These are phyloP conservation scores for Lycodopsis pacificus DNA, from an alignment of 2,797 vertebrate genomes.

Conservation along the genomic window DNA sequence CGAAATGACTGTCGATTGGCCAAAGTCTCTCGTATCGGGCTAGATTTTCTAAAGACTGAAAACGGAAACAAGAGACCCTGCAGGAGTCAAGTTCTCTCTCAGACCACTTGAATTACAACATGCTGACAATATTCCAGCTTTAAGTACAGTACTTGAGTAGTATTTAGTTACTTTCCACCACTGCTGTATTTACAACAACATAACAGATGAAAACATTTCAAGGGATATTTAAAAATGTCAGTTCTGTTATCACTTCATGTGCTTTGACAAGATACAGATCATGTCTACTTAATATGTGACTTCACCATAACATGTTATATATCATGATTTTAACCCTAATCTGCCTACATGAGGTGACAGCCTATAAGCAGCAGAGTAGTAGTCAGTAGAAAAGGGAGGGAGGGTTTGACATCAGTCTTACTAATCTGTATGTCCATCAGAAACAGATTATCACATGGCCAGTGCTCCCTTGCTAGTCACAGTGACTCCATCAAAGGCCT, in stretches of 20 bases:
- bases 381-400: slow-evolving; percentile 16
- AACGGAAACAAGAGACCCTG: neutral
- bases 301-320: neutral
- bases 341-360: neutral
- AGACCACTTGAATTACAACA: neutral
- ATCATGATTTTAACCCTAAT: slow-evolving; percentile 4
- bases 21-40: neutral
- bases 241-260: neutral
- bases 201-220: neutral
- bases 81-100: neutral
- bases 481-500: slow-evolving; percentile 80
- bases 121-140: neutral
- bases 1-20: neutral
- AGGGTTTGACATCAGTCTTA: slow-evolving; percentile 45
- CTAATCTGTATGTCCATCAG: slow-evolving; percentile 77
- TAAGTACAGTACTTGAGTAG: neutral
- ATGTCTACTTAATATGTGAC: slow-evolving; percentile 4
- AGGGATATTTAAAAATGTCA: neutral
- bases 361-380: slow-evolving; percentile 3
- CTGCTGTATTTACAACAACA: neutral
- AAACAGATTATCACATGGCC: slow-evolving; percentile 80
- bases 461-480: slow-evolving; percentile 61
- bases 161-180: neutral
- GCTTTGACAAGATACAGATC: neutral
- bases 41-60: too few species aligned